Conservation (phyloP, 2,888 invertebrate species). For the Yponomeuta cagnagella region DNA sequence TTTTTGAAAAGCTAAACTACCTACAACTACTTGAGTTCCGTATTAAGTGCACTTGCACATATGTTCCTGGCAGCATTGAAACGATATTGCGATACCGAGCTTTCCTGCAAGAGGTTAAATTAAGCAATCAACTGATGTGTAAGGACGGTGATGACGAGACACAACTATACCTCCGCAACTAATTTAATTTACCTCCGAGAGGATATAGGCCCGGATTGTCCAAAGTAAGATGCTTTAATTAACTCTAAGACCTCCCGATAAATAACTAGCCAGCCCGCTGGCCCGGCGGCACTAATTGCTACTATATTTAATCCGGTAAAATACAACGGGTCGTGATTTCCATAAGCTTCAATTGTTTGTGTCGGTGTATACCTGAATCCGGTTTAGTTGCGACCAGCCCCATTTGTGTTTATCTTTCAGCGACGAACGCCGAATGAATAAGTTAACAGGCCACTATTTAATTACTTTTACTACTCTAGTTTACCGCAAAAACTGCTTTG, state of each 20-base stretch:
- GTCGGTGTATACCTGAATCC: conserved; percentile 52
- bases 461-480: conserved; percentile 28
- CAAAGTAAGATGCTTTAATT: conserved; percentile 73
- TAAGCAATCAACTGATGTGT: not conserved
- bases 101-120: not conserved
- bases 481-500: not conserved
- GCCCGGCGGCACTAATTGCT: conserved; percentile 67
- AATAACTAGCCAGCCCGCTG: conserved; percentile 58
- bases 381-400: conserved; percentile 62
- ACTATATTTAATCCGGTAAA: conserved; percentile 73
- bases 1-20: too few relatives aligned
- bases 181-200: conserved; percentile 54
- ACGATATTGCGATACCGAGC: too few relatives aligned
- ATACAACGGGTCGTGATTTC: conserved; percentile 68
- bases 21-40: too few relatives aligned
- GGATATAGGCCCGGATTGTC: conserved; percentile 51
- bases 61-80: too few relatives aligned
- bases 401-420: conserved; percentile 56
- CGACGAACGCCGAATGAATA: conserved; percentile 53
- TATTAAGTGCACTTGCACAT: too few relatives aligned
- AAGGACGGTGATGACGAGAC: not conserved
- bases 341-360: conserved; percentile 73
- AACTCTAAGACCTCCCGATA: conserved; percentile 70
- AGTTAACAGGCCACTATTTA: conserved; percentile 30
- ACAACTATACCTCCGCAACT: conserved; percentile 27